A percentile compares a stretch with the other conserved stretches of the same genome.
Conservation (phyloP, 1,140 invertebrate genomes). For the Aphaenogaster floridana region DNA sequence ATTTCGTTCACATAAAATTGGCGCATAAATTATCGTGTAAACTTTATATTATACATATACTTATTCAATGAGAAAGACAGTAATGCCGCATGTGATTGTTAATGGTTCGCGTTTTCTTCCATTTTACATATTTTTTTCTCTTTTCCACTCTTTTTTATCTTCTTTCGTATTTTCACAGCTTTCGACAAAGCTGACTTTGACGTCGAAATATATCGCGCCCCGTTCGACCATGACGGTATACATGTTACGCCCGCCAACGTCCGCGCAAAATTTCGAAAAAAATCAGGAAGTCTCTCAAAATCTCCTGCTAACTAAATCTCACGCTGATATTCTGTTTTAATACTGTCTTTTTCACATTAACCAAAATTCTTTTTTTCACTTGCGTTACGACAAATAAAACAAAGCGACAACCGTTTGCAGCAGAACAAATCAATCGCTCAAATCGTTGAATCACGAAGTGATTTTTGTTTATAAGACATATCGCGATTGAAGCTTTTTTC, state of each 20-base stretch:
- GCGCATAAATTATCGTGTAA: neutral
- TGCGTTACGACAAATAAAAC: neutral
- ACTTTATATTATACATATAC: neutral
- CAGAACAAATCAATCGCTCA: neutral
- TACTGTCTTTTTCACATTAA: constrained; percentile 17
- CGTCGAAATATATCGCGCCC: constrained; percentile 50
- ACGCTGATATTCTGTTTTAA: neutral
- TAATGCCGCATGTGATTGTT: neutral
- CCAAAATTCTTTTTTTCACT: neutral
- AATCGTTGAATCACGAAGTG: neutral
- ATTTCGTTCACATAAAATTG: constrained; percentile 1
- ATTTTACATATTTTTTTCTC: neutral
- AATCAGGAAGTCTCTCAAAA: constrained; percentile 13
- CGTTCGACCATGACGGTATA: constrained; percentile 45
- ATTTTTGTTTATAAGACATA: neutral
- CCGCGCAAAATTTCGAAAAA: constrained; percentile 44
- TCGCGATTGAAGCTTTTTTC: neutral
- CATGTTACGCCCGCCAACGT: constrained; percentile 30
- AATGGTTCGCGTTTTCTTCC: neutral
- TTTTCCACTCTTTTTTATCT: constrained; percentile 16
- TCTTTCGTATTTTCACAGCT: constrained; percentile 49
- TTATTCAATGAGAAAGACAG: neutral
- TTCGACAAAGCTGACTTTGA: constrained; percentile 62
- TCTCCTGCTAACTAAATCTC: constrained; percentile 11
- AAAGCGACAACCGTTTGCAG: neutral